Evolutionary conservation across 1,140 invertebrate species (phyloP), one percentile per base, ranked within the genome.

Genomic region (Drosophila carrolli): DNA sequence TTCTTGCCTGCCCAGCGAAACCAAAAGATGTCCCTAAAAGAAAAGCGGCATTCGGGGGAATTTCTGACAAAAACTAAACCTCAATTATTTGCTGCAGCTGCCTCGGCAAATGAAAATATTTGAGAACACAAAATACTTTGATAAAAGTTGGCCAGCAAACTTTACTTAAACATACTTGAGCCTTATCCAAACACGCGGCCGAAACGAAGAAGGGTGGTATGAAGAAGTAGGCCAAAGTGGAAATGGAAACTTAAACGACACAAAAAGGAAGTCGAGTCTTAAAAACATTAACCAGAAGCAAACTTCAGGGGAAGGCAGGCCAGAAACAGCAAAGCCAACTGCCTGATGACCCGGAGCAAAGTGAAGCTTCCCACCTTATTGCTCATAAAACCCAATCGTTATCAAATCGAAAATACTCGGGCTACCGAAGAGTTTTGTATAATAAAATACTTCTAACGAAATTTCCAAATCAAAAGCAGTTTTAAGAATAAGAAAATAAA

Each of bases 11-110:
- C 5, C 58, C 47, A 40, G n/a, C 44, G 19, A 32, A 47, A 48
- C 29, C 19, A 16, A 41, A 44, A 57, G n/a, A 41, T 16, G 13
- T n/a, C 0, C 9, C 29, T 2, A n/a, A 11, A 13, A 29, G 23
- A 55, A 38, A 19, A 14, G 32, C 38, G 48, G 19, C 50, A 29
- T 16, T 9, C 29, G 10, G 19, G 50, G 27, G 41, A 27, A 29
- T 29, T 19, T 16, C 13, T 19, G 32, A 32, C 10, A 77, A 32
- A 59, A 67, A 77, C 73, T 77, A 68, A 77, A 62, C 65, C 78
- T 72, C 84, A 89, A 80, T 77, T 89, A 89, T 88, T 84, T 80
- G 76, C 55, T 88, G 80, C 72, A 89, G 79, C 84, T 84, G 83
- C 55, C 75, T 61, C 50, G 78, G 76, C 75, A 80, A 84, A 89